phyloP scores from a whole-genome alignment of 2,888 invertebrate species.

The Pterobdella sp. region DNA sequence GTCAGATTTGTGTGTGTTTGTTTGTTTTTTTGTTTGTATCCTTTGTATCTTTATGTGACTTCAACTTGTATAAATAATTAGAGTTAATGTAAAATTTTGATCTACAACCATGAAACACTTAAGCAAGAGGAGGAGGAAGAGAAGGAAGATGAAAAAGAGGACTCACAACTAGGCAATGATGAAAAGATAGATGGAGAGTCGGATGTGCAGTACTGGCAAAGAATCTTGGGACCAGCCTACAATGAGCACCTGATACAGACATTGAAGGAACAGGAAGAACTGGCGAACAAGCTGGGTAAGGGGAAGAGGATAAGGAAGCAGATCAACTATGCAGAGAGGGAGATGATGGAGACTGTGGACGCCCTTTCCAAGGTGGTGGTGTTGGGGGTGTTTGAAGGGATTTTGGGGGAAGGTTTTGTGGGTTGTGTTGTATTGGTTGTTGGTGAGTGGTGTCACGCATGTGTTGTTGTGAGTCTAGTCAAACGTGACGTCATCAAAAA shows the following conservation, averaged over 20 bases:
- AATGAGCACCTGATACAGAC: constrained; percentile 34
- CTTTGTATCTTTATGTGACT: too few species aligned
- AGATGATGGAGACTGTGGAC: constrained; percentile 33
- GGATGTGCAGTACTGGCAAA: constrained; percentile 38
- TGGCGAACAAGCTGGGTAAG: constrained; percentile 38
- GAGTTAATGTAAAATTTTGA: too few species aligned
- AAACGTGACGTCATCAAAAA: background rate
- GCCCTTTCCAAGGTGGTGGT: constrained; percentile 28
- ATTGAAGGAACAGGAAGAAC: constrained; percentile 35
- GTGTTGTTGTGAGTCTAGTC: background rate
- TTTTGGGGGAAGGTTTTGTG: background rate
- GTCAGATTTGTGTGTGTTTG: background rate
- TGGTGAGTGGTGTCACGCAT: background rate
- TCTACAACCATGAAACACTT: background rate
- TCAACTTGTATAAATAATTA: too few species aligned
- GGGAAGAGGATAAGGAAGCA: constrained; percentile 38
- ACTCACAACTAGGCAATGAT: constrained; percentile 28
- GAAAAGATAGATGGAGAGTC: constrained; percentile 32
- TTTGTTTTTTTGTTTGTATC: too few species aligned
- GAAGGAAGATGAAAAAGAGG: constrained; percentile 35
- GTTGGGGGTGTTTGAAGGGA: background rate
- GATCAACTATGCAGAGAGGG: constrained; percentile 38
- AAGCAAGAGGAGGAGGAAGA: constrained; percentile 32
- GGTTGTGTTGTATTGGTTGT: background rate
- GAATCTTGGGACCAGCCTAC: constrained; percentile 37